Evolutionary conservation across 2,113 vertebrate genomes (phyloP).

Genomic region (Hydropotes inermis): DNA sequence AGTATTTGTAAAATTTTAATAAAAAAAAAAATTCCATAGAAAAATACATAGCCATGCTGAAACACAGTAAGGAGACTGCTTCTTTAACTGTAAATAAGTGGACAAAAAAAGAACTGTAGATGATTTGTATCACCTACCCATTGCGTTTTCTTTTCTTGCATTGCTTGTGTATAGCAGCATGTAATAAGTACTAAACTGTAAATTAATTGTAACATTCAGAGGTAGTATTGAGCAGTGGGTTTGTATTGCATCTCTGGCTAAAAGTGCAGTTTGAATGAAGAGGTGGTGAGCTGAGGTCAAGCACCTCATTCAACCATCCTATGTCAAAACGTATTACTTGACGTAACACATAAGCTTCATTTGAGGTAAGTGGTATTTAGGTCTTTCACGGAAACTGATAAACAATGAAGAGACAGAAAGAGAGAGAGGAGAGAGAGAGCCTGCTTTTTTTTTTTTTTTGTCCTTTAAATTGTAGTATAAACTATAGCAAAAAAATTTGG

Average conservation of each 20-base stretch:
- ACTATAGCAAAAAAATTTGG: constrained; percentile 52
- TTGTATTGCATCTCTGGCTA: constrained; percentile 89
- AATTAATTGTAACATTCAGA: constrained; percentile 90
- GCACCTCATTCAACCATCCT: constrained; percentile 80
- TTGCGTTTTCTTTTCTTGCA: constrained; percentile 81
- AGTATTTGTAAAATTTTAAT: constrained; percentile 81
- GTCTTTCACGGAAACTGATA: constrained; percentile 79
- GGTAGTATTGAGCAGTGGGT: constrained; percentile 93
- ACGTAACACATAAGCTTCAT: constrained; percentile 82
- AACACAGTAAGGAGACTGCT: constrained; percentile 84
- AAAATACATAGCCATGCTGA: constrained; percentile 83
- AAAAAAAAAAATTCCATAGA: constrained; percentile 67
- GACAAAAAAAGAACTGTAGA: constrained; percentile 78
- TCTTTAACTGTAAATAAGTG: constrained; percentile 85
- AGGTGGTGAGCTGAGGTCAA: constrained; percentile 79
- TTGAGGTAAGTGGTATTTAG: constrained; percentile 89
- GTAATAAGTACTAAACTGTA: constrained; percentile 85
- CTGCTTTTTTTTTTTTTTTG: not conserved
- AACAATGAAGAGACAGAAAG: constrained; percentile 51
- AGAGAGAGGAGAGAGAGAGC: not conserved
- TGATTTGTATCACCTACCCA: constrained; percentile 80
- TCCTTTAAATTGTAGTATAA: constrained; percentile 52
- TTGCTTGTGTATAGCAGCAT: constrained; percentile 89
- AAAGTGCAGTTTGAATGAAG: constrained; percentile 86
- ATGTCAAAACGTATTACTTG: constrained; percentile 81